phyloP scores from a whole-genome alignment of 2,888 invertebrate species.

The Xylophagus ater region DNA sequence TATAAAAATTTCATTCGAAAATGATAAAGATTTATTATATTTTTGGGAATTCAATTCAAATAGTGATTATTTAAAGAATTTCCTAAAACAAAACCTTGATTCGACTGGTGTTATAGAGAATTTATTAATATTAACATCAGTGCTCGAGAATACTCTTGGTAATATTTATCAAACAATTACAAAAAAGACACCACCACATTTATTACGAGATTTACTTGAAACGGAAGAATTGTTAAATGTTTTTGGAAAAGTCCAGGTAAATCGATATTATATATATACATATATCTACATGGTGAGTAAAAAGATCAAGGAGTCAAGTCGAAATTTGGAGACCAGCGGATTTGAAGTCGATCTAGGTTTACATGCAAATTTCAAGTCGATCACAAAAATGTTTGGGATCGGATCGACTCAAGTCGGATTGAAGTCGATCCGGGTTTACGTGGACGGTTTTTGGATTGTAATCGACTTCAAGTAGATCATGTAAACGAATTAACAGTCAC shows the following conservation, averaged over 20 bases:
- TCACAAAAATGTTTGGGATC: too few relatives aligned
- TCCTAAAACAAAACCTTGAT: neutral
- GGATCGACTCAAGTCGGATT: too few relatives aligned
- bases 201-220: constrained; percentile 39
- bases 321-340: too few relatives aligned
- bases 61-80: constrained; percentile 1
- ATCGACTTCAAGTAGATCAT: too few relatives aligned
- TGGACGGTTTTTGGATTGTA: too few relatives aligned
- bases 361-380: too few relatives aligned
- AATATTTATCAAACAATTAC: constrained; percentile 24
- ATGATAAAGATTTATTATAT: neutral
- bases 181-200: constrained; percentile 31
- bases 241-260: constrained; percentile 36
- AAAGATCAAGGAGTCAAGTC: neutral
- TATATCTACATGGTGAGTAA: too few relatives aligned
- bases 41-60: constrained; percentile 8
- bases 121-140: constrained; percentile 24
- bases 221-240: constrained; percentile 30
- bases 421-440: too few relatives aligned
- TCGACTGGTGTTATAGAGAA: constrained; percentile 20
- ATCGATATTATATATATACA: too few relatives aligned
- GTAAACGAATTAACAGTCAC: too few relatives aligned
- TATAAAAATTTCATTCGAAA: neutral
- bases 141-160: constrained; percentile 26
- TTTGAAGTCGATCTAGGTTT: too few relatives aligned